A percentile compares a stretch with the other conserved stretches of the same genome.
These are phyloP conservation scores for Enteromius paludinosus DNA, from an alignment of 2,797 vertebrate species.

Conservation along the genomic window DNA sequence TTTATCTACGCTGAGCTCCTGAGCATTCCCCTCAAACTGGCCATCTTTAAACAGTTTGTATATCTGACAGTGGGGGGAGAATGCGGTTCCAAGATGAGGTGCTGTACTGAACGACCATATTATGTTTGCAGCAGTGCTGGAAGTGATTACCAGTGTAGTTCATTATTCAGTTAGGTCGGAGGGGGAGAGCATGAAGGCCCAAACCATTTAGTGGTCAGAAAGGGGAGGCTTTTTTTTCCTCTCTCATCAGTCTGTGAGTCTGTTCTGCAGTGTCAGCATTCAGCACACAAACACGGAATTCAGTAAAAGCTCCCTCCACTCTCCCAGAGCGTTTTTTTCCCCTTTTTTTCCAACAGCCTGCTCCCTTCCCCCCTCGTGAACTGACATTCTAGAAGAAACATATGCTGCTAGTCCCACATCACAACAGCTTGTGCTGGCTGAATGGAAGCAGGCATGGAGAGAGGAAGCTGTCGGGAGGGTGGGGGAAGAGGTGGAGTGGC, in stretches of 20 bases:
- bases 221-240: slow-evolving; percentile 65
- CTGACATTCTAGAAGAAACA: slow-evolving; percentile 84
- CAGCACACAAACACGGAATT: slow-evolving; percentile 82
- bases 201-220: slow-evolving; percentile 76
- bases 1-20: slow-evolving; percentile 31
- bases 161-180: slow-evolving; percentile 73
- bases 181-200: slow-evolving; percentile 61
- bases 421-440: slow-evolving; percentile 78
- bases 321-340: slow-evolving; percentile 58
- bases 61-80: slow-evolving; percentile 19
- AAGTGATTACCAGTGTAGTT: slow-evolving; percentile 78
- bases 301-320: slow-evolving; percentile 76
- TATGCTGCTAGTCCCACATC: slow-evolving; percentile 80
- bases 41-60: slow-evolving; percentile 36
- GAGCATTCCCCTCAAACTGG: slow-evolving; percentile 4
- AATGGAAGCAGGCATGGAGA: slow-evolving; percentile 73
- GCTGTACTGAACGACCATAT: slow-evolving; percentile 56
- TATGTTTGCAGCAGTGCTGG: slow-evolving; percentile 67
- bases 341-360: slow-evolving; percentile 71
- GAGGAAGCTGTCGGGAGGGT: slow-evolving; percentile 54
- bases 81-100: slow-evolving; percentile 38
- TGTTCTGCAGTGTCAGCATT: slow-evolving; percentile 83
- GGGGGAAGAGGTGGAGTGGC: slow-evolving; percentile 38
- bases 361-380: slow-evolving; percentile 70
- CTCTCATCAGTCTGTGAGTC: slow-evolving; percentile 76